These are phyloP conservation scores for Octomys mimax DNA, from an alignment of 2,797 vertebrate genomes.

Conservation along the genomic window DNA sequence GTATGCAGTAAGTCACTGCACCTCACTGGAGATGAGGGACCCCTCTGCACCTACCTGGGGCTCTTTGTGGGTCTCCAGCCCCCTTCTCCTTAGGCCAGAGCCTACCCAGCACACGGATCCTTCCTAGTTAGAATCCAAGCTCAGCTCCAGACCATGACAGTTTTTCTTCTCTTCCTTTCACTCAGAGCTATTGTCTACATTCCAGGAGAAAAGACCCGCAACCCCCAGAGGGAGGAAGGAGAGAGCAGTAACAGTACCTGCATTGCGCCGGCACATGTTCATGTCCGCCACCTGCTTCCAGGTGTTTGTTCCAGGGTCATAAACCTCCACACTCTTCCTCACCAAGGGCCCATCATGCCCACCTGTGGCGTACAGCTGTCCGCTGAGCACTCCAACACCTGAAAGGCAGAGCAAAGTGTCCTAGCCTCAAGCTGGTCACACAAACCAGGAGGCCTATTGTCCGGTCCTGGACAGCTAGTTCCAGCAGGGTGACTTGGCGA, in stretches of 20 bases:
- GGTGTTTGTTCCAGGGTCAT: constrained; percentile 93
- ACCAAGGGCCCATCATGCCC: constrained; percentile 98
- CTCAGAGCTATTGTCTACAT: neutral
- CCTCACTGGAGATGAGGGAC: neutral
- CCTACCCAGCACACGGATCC: neutral
- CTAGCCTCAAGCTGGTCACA: neutral
- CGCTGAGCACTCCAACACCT: constrained; percentile 96
- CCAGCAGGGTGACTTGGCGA: neutral
- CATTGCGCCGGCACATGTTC: constrained; percentile 99
- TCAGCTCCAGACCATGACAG: neutral
- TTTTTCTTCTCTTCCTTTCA: neutral
- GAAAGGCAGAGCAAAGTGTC: constrained; percentile 67
- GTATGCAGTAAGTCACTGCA: neutral
- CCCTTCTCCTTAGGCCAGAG: neutral
- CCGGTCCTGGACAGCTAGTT: neutral
- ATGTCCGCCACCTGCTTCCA: constrained; percentile 98
- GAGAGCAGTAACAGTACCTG: constrained; percentile 89
- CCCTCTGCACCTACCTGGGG: neutral
- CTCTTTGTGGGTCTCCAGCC: neutral
- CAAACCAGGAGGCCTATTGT: neutral
- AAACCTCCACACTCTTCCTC: constrained; percentile 98
- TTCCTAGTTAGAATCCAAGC: neutral
- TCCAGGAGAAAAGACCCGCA: neutral
- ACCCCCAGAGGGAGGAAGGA: neutral
- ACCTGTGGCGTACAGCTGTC: constrained; percentile 96